Evolutionary conservation across 1,140 invertebrate species (phyloP).

Genomic region (Ceratoteleas bidentatus): DNA sequence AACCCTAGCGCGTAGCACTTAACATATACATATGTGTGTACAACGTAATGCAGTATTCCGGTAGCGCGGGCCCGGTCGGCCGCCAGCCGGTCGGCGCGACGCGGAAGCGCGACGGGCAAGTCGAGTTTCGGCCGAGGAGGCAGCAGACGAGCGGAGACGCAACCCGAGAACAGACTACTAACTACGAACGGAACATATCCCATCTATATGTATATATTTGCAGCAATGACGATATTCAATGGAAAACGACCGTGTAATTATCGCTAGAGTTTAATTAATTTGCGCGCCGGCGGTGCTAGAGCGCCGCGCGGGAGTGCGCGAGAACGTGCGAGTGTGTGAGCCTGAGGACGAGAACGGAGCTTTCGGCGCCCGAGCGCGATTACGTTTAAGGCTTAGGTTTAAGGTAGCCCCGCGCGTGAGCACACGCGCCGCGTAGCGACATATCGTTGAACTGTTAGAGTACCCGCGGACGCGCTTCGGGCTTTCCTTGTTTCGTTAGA

Average conservation of each 20-base stretch:
- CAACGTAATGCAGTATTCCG: constrained; percentile 75
- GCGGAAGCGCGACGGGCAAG: neutral
- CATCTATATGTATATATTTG: constrained; percentile 80
- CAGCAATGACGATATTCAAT: constrained; percentile 64
- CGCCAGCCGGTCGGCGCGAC: too few species aligned
- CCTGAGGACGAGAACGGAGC: constrained; percentile 5
- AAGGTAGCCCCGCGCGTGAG: constrained; percentile 39
- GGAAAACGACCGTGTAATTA: constrained; percentile 73
- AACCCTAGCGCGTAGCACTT: constrained; percentile 74
- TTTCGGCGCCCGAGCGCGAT: constrained; percentile 21
- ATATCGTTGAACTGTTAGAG: constrained; percentile 78
- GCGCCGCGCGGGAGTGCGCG: constrained; percentile 37
- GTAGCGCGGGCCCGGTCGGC: constrained; percentile 50
- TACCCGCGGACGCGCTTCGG: too few species aligned
- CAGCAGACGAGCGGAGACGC: neutral
- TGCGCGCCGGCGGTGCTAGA: constrained; percentile 32
- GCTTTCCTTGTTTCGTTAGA: too few species aligned
- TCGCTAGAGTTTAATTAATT: constrained; percentile 65
- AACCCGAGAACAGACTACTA: neutral
- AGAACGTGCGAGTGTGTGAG: constrained; percentile 29
- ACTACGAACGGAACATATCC: constrained; percentile 76
- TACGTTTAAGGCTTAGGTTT: constrained; percentile 69
- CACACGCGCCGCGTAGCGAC: constrained; percentile 68
- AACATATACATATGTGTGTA: constrained; percentile 59
- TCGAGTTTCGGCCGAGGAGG: constrained; percentile 34